These are phyloP conservation scores for Platerodrilus igneus DNA, from an alignment of 2,888 invertebrate species.

Conservation along the genomic window DNA sequence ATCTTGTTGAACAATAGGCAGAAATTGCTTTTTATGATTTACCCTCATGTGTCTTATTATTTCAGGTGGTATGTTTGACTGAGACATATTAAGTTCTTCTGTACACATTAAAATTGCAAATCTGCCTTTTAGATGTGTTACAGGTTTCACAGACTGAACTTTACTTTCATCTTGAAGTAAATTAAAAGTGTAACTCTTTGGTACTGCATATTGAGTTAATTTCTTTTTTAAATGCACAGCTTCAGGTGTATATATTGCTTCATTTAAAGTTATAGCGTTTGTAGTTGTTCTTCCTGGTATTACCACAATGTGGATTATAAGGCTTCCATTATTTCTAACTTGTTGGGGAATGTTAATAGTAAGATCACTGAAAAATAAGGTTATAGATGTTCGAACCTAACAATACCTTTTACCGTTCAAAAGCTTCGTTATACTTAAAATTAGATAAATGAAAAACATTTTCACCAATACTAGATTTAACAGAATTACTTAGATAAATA, in stretches of 20 bases:
- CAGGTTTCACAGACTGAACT: conserved; percentile 49
- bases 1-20: conserved; percentile 82
- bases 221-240: conserved; percentile 60
- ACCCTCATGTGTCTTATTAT: conserved; percentile 50
- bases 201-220: conserved; percentile 70
- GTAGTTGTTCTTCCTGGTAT: conserved; percentile 55
- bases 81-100: conserved; percentile 51
- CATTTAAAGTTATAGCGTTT: conserved; percentile 53
- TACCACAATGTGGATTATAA: conserved; percentile 72
- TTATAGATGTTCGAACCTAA: conserved; percentile 9
- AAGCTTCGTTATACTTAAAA: conserved; percentile 61
- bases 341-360: conserved; percentile 65
- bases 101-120: conserved; percentile 74
- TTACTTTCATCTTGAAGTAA: conserved; percentile 55
- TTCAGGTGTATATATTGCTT: conserved; percentile 57
- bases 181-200: conserved; percentile 71
- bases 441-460: conserved; percentile 58
- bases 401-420: conserved; percentile 49
- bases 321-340: conserved; percentile 78
- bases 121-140: conserved; percentile 70
- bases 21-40: conserved; percentile 59
- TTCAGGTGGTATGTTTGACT: conserved; percentile 39
- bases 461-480: conserved; percentile 54
- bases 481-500: conserved; percentile 62
- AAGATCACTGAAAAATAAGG: conserved; percentile 54